A percentile compares a stretch with the other conserved stretches of the same genome.
phyloP scores from a whole-genome alignment of 1,140 invertebrate species.

The Oppia nitens region DNA sequence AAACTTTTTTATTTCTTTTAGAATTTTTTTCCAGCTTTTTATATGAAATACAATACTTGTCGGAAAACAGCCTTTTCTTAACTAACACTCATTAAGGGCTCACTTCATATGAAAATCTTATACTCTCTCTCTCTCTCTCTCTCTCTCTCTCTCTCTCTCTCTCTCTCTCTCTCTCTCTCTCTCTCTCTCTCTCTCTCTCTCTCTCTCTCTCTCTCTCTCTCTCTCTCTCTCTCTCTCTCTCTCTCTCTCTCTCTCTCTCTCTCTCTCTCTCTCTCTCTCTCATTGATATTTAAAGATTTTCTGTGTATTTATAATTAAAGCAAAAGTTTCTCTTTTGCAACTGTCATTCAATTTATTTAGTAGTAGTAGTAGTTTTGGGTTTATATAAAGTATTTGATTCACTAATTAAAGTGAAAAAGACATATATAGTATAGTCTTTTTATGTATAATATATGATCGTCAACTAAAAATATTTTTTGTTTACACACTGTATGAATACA shows the following conservation, averaged over 20 bases:
- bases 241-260: constrained; percentile 4
- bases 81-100: neutral
- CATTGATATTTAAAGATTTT: neutral
- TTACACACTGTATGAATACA: no score
- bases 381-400: neutral
- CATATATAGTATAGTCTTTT: no score
- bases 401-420: no score
- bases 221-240: neutral
- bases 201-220: neutral
- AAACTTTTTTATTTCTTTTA: no score
- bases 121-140: no score
- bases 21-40: no score
- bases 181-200: neutral
- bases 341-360: neutral
- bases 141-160: no score
- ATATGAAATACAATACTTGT: neutral
- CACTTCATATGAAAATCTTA: neutral
- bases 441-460: no score
- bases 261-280: constrained; percentile 5
- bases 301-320: neutral
- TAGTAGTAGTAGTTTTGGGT: neutral
- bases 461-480: no score
- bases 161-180: no score
- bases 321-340: neutral
- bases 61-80: neutral